Evolutionary conservation across 2,888 invertebrate genomes (phyloP), one percentile per base, ranked within the genome.

Genomic region (Agrotis puta): DNA sequence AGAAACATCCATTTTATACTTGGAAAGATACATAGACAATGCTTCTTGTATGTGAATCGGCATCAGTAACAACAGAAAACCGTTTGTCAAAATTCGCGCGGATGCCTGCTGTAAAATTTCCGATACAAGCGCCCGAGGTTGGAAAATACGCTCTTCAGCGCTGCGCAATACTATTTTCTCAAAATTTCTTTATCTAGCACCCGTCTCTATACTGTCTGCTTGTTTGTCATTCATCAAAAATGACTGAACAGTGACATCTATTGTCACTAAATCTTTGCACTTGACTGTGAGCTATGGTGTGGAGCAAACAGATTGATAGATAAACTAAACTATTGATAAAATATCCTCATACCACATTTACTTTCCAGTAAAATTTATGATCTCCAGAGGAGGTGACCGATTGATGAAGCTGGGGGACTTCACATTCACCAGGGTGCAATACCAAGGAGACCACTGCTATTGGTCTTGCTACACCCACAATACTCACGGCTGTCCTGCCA

Each of bases 391-490:
- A 56, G 96, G 96, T 20, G 94, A 94, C 82, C 90, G 91, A 58
- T 86, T 96, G 61, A 90, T 96, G 89, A 95, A 94, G 71, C 91
- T 95, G 0, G 95, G 94, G 6, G 95, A 96, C 77, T 96, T 95
- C 84, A 95, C 96, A 0, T 96, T 95, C 73, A 93, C 91, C 6
- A 90, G 90, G 67, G 85, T 88, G 4, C 81, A 89, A 22, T 86
- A 83, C 43, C 86, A 88, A 3, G 92, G 89, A 14, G 88, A 87
- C 71, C 89, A 86, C 9, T 91, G 91, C 77, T 91, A 89, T 74
- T 96, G 96, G 96, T 90, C 88, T 16, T 96, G 96, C 70, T 94
- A 95, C 78, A 95, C 96, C 0, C 95, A 96, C 84, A 90, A 87
- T 65, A 81, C 82, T 11, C 86, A 90, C 16, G 94, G 93, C 3